phyloP scores from a whole-genome alignment of 1,140 invertebrate species.

The Gryllus bimaculatus region DNA sequence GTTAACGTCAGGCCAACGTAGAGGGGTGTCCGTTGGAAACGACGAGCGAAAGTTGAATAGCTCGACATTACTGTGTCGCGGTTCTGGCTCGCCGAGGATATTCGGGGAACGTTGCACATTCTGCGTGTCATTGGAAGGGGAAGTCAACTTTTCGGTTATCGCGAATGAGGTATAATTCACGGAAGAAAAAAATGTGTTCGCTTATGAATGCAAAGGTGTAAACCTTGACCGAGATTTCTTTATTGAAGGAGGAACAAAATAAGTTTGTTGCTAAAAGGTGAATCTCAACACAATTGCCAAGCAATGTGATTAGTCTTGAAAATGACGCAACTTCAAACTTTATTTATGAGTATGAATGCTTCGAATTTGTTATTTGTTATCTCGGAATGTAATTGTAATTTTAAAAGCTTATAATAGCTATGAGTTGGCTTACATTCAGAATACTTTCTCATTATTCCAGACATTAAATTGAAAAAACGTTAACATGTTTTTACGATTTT shows the following conservation, averaged over 20 bases:
- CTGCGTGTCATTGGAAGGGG: neutral
- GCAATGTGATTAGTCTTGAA: no score
- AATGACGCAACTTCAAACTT: no score
- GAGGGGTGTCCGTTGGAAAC: neutral
- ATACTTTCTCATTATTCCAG: no score
- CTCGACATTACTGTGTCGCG: neutral
- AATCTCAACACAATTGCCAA: no score
- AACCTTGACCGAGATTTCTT: neutral
- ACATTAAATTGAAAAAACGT: no score
- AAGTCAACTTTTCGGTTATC: neutral
- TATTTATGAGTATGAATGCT: no score
- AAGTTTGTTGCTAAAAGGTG: no score
- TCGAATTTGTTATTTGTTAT: no score
- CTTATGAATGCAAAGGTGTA: neutral
- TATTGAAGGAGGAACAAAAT: neutral
- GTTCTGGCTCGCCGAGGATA: neutral
- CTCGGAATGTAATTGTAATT: no score
- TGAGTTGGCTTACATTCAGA: no score
- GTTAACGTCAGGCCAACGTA: neutral
- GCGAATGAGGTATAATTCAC: neutral
- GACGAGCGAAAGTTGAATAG: neutral
- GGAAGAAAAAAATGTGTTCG: neutral
- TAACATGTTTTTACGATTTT: no score
- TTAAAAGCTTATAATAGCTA: no score
- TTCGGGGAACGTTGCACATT: neutral